These are phyloP conservation scores for Enteromius unitaeniatus DNA, from an alignment of 2,797 vertebrate species.

Conservation along the genomic window DNA sequence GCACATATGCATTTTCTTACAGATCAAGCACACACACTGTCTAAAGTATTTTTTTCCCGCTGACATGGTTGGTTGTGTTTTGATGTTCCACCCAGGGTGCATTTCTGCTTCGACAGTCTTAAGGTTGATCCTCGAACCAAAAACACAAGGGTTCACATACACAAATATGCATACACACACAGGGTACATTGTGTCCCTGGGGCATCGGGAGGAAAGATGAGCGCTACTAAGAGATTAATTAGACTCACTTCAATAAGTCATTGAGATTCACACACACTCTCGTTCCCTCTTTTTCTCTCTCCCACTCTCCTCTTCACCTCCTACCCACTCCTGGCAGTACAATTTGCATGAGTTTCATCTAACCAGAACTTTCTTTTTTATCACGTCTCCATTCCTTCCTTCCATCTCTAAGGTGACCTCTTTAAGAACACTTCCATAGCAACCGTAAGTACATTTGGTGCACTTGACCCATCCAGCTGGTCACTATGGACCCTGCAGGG, in stretches of 20 bases:
- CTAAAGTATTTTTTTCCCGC: constrained; percentile 18
- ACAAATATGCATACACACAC: constrained; percentile 29
- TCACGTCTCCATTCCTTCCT: not conserved
- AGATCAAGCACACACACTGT: not conserved
- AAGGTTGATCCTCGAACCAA: constrained; percentile 44
- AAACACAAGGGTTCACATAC: not conserved
- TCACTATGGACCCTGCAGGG: constrained; percentile 12
- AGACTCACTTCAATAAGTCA: constrained; percentile 52
- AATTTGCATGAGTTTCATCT: constrained; percentile 41
- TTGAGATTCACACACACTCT: constrained; percentile 38
- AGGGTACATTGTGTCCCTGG: constrained; percentile 54
- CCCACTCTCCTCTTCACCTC: constrained; percentile 33
- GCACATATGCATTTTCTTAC: not conserved
- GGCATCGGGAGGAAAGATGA: constrained; percentile 53
- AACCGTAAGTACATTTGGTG: constrained; percentile 29
- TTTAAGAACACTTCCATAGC: constrained; percentile 15
- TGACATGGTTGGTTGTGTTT: constrained; percentile 39
- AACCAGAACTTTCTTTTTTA: constrained; percentile 31
- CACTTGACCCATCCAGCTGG: constrained; percentile 42
- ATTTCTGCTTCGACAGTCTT: constrained; percentile 45
- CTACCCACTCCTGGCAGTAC: constrained; percentile 47
- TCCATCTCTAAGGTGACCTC: constrained; percentile 35
- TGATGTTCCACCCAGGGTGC: constrained; percentile 47
- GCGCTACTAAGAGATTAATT: constrained; percentile 57
- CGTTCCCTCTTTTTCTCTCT: constrained; percentile 28